Evolutionary conservation across 2,113 vertebrate genomes (phyloP).

Genomic region (Gavia stellata): DNA sequence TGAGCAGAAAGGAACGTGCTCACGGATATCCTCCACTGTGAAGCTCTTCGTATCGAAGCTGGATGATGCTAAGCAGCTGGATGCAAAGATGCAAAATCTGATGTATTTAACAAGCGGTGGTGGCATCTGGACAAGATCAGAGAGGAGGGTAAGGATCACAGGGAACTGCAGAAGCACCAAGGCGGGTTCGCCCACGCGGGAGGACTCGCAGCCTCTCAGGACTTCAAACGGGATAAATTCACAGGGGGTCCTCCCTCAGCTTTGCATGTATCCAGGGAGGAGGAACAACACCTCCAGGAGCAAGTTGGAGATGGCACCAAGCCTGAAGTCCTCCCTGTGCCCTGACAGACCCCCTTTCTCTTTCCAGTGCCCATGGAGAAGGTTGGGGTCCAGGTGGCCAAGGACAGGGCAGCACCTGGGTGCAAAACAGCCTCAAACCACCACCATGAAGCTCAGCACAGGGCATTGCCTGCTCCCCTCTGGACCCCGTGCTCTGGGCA

Average conservation of each 20-base stretch:
- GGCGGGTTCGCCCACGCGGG: neutral
- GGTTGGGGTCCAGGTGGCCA: neutral
- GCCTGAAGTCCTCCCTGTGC: neutral
- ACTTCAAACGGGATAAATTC: neutral
- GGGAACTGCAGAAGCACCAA: neutral
- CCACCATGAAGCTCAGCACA: neutral
- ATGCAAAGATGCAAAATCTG: neutral
- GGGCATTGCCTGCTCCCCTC: neutral
- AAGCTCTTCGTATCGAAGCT: neutral
- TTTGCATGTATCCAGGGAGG: neutral
- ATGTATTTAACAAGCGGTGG: neutral
- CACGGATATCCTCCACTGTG: neutral
- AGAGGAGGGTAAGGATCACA: neutral
- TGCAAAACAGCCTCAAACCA: neutral
- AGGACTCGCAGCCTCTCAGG: neutral
- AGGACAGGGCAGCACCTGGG: neutral
- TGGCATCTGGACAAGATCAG: conserved; percentile 56
- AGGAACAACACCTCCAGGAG: neutral
- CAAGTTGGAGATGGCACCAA: neutral
- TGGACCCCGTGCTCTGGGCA: neutral
- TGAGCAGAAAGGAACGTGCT: neutral
- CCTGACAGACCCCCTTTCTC: neutral
- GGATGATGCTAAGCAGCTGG: conserved; percentile 4
- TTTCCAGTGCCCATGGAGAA: neutral
- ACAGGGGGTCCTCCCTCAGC: neutral